Evolutionary conservation across 1,140 invertebrate genomes (phyloP).

Genomic region (Saccostrea glomerata): DNA sequence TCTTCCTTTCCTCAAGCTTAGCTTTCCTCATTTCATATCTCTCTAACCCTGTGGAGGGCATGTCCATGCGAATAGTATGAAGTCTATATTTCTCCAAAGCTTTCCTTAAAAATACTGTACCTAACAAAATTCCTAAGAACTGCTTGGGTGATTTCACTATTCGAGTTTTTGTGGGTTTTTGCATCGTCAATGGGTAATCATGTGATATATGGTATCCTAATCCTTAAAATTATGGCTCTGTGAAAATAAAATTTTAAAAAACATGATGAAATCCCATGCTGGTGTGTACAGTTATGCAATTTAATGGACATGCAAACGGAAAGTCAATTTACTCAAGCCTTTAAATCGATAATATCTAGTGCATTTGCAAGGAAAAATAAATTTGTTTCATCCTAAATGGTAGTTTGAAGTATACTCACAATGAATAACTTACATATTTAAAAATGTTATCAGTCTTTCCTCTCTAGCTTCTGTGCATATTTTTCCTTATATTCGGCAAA

Average conservation of each 20-base stretch:
- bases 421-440: not conserved
- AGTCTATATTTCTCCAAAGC: not conserved
- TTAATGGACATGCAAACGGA: too few relatives aligned
- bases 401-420: not conserved
- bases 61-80: not conserved
- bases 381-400: too few relatives aligned
- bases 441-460: not conserved
- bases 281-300: too few relatives aligned
- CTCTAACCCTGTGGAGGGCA: conserved; percentile 1
- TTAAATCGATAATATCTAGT: too few relatives aligned
- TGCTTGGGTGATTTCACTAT: conserved; percentile 4
- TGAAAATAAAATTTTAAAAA: not conserved
- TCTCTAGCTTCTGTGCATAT: not conserved
- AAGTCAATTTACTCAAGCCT: too few relatives aligned
- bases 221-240: not conserved
- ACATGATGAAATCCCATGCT: too few relatives aligned
- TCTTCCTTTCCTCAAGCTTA: not conserved
- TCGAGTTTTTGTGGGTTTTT: not conserved
- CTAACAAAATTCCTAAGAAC: not conserved
- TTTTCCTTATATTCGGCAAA: not conserved
- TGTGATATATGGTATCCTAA: not conserved
- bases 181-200: not conserved
- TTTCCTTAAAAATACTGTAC: not conserved
- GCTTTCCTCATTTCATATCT: not conserved
- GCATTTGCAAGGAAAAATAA: too few relatives aligned